A percentile compares a stretch with the other conserved stretches of the same genome.
Evolutionary conservation across 2,888 invertebrate species (phyloP).

Genomic region (Monopis laevigella): DNA sequence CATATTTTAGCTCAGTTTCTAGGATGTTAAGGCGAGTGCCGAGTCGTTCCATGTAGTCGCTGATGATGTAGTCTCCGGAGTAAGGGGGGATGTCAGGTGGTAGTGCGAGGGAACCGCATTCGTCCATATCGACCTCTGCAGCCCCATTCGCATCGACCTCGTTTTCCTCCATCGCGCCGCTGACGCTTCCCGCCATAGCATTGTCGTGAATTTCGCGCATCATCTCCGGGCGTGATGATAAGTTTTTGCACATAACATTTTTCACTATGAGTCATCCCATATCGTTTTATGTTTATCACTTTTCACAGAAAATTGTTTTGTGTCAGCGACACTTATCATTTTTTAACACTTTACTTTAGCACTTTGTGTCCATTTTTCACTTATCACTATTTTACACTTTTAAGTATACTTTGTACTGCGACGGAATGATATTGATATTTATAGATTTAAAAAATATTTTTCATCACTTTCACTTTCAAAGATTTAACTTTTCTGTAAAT

Average conservation of each 20-base stretch:
- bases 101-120: constrained; percentile 62
- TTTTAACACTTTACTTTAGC: constrained; percentile 9
- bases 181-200: constrained; percentile 49
- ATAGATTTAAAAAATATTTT: no score
- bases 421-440: constrained; percentile 53
- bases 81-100: constrained; percentile 61
- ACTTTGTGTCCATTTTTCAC: constrained; percentile 25
- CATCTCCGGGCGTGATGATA: constrained; percentile 57
- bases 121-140: constrained; percentile 64
- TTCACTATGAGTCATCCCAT: constrained; percentile 66
- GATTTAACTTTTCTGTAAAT: constrained; percentile 50
- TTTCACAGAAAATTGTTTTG: constrained; percentile 42
- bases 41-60: constrained; percentile 91
- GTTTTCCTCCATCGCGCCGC: constrained; percentile 64
- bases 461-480: no score
- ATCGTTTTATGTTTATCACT: constrained; percentile 57
- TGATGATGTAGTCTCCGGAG: constrained; percentile 80
- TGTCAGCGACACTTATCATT: constrained; percentile 25
- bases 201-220: constrained; percentile 65
- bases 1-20: constrained; percentile 90
- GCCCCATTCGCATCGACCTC: constrained; percentile 64
- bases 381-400: constrained; percentile 29
- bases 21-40: constrained; percentile 87
- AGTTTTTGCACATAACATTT: constrained; percentile 50
- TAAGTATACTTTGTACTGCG: constrained; percentile 55